Evolutionary conservation across 2,888 invertebrate species (phyloP).

Genomic region (Brachypterus glaber): DNA sequence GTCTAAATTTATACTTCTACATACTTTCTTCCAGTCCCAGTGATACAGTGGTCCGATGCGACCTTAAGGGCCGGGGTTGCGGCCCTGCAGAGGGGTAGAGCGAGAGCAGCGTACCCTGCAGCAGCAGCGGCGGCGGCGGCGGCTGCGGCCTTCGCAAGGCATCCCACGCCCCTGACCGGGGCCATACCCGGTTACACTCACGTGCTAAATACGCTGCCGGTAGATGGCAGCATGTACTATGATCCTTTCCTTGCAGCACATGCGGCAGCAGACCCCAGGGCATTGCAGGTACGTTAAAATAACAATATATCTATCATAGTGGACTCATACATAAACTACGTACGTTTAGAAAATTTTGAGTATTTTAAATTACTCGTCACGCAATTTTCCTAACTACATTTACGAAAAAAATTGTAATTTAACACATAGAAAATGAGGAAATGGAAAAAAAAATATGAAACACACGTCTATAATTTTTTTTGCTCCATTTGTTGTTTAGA

Average conservation of each 20-base stretch:
- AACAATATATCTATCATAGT: no score
- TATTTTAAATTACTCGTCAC: no score
- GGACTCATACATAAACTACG: no score
- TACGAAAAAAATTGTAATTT: no score
- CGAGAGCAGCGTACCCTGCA: slow-evolving; percentile 54
- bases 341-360: no score
- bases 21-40: slow-evolving; percentile 54
- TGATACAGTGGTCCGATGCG: slow-evolving; percentile 87
- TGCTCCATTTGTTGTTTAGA: no score
- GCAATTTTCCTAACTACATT: no score
- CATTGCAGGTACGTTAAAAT: slow-evolving; percentile 72
- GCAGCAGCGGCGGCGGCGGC: slow-evolving; percentile 68
- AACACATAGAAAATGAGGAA: no score
- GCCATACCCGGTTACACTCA: slow-evolving; percentile 84
- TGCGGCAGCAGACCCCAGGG: slow-evolving; percentile 80
- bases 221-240: slow-evolving; percentile 78
- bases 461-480: no score
- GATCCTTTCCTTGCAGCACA: slow-evolving; percentile 90
- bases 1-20: no score
- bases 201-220: slow-evolving; percentile 37
- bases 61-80: slow-evolving; percentile 64
- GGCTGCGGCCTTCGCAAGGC: slow-evolving; percentile 57
- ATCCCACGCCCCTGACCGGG: slow-evolving; percentile 58
- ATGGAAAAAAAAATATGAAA: no score
- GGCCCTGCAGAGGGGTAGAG: slow-evolving; percentile 71